Base-by-base conservation (phyloP, 2,113 vertebrate genomes). In the Eptesicus fuscus region DNA sequence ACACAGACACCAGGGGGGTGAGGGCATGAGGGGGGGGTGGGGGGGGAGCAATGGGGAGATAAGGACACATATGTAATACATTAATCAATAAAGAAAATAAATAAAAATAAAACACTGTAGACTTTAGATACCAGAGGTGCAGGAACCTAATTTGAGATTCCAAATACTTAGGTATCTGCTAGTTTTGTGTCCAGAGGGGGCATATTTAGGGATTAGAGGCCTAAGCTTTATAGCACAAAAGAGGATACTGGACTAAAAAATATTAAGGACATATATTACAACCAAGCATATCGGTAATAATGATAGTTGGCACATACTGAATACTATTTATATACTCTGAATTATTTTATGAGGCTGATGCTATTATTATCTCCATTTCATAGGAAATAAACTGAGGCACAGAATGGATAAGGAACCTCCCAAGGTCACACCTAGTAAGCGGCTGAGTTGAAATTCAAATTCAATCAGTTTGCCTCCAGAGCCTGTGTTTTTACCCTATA, bases 321-420 rank as follows among this genome's bases (percentile, higher is more conserved):
- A 7, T 51, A 79, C 44, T 85, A 82, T 82, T 59, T 83, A 73
- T 25, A 30, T 61, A 73, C 32, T 69, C 25, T 82, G 35, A 17
- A 70, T 73, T 92, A 82, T 51, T 88, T 47, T 86, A 79, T 35
- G 47, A 86, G 10, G 35, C 74, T 87, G 42, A 23, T 73, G 91
- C 6, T 94, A 88, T 35, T 94, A 93, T 69, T 90, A 84, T 63
- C 32, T 84, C 32, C 73, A 94, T 42, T 95, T 73, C 47, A 90
- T 40, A 83, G 71, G 67, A 79, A 84, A 87, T 47, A 88, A 89
- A 90, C 67, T 84, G 51, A 96, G 61, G 67, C 35, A 94, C 16
- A 86, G 53, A 90, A 87, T 74, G 80, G 44, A 61, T 85, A 63
- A 92, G 25, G 90, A 93, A 70, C 42, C 94, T 92, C 6, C 35